Evolutionary conservation across 1,140 invertebrate genomes (phyloP).

Genomic region (Drosophila mojavensis): DNA sequence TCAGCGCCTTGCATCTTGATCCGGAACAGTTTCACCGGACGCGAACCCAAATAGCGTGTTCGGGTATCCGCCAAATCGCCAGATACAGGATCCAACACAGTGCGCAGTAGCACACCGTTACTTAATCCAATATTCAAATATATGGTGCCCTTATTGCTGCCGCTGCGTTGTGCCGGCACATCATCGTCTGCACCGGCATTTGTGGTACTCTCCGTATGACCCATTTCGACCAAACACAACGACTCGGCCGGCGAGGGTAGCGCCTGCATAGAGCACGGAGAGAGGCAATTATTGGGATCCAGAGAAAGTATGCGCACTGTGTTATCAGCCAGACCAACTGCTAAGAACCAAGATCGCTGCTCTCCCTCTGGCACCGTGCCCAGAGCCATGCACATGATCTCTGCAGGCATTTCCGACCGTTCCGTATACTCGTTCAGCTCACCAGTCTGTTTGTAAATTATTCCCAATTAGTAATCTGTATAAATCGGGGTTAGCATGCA

Average conservation of each 20-base stretch:
- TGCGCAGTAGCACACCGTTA: constrained; percentile 98
- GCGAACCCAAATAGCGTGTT: constrained; percentile 97
- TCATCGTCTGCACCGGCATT: constrained; percentile 84
- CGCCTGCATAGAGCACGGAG: constrained; percentile 97
- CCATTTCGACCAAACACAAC: constrained; percentile 97
- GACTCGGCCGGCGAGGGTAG: constrained; percentile 98
- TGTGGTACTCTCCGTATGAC: constrained; percentile 85
- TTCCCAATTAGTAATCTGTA: background rate
- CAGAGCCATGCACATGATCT: constrained; percentile 99
- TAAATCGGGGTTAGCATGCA: background rate
- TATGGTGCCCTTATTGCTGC: constrained; percentile 88
- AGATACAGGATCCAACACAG: constrained; percentile 97
- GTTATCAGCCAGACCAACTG: constrained; percentile 97
- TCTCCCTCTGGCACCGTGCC: constrained; percentile 97
- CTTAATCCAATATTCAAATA: constrained; percentile 99
- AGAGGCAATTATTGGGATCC: constrained; percentile 96
- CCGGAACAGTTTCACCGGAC: constrained; percentile 98
- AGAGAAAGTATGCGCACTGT: constrained; percentile 99
- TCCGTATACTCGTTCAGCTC: constrained; percentile 99
- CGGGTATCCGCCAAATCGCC: constrained; percentile 98
- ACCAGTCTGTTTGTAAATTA: constrained; percentile 89
- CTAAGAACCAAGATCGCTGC: constrained; percentile 97
- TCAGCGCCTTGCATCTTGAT: constrained; percentile 98
- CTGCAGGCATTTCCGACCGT: constrained; percentile 97
- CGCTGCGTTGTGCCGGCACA: constrained; percentile 58